Evolutionary conservation across 2,888 invertebrate genomes (phyloP), one percentile per base, ranked within the genome.

Genomic region (Glaucopsyche alexis): DNA sequence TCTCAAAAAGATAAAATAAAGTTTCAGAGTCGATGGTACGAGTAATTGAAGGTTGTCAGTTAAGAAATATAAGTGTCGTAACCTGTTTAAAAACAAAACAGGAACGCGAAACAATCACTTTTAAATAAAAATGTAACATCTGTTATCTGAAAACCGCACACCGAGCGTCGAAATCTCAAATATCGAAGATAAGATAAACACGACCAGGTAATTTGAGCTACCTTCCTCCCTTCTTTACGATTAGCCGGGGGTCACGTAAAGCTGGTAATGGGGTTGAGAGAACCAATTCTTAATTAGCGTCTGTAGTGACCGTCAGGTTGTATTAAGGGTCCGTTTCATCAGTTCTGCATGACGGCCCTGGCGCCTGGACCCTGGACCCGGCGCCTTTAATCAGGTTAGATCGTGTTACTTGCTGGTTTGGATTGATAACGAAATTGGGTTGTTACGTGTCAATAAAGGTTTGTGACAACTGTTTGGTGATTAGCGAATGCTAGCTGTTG

Each of bases 281-380:
- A 83, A 81, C 82, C 81, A 82, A 81, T 82, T 85, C 86, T 90
- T 93, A 93, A 92, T 93, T 93, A 92, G 91, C 87, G 85, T 87
- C 82, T 85, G 85, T 87, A 87, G 89, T 89, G 88, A 88, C 90
- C 91, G 92, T 93, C 92, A 87, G 79, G 80, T 84, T 85, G 85
- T 85, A 91, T 93, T 92, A 92, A 86, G 85, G 81, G 83, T 84
- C 88, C 91, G 90, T 89, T 93, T 87, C 91, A 91, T 93, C 93
- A 93, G 87, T 91, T 90, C 91, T 90, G 91, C 92, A 87, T 91
- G 91, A 91, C 79, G 74, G 50, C 49, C 45, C 42, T 67, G 67
- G 42, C 67, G 45, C 42, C 67, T 42, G 70, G 69, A 72, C 14
- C 40, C 19, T 55, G 45, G 29, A 42, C 42, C 45, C 67, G 42